Base-by-base conservation (phyloP, 2,888 invertebrate genomes). In the Yponomeuta evonymella region DNA sequence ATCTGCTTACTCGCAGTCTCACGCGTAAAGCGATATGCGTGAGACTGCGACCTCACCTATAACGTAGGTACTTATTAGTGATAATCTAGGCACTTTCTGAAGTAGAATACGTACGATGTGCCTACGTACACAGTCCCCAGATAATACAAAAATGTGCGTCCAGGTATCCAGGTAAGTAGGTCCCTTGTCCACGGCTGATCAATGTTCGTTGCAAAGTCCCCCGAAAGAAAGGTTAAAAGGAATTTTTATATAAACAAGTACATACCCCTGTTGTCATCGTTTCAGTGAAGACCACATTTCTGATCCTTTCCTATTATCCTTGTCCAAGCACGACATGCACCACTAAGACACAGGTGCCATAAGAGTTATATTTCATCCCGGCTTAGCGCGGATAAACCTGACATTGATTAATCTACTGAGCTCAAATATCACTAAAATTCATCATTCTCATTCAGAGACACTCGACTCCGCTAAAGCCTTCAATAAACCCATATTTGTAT, bases 211-310 rank as follows among this genome's bases (percentile, higher is more conserved):
- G 9, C 43, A 9, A 43, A 43, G 8, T 5, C 51, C 3, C 51
- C 15, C 1, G 12, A 15, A 12, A 15, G 12, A 58, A 2, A 15
- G 4, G 51, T 58, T 58, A 15, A 15, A 58, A 15, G 12, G 12
- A 58, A 2, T 58, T 23, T 23, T 23, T 58, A 58, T 1, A 15
- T 58, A 15, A 8, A 5, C 15, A 15, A 58, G 5, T 63, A 69
- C 75, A 84, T 83, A 90, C 90, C 89, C 86, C 80, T 84, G 82
- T 81, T 89, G 90, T 90, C 90, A 90, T 87, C 85, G 88, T 77
- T 84, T 88, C 76, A 85, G 78, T 72, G 87, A 84, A 74, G 81
- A 82, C 89, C 88, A 89, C 88, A 89, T 89, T 72, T 86, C 83
- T 72, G 83, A 80, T 79, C 79, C 81, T 80, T 83, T 80, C 75